Base-by-base conservation (phyloP, 1,140 invertebrate species). In the Eurytemora carolleeae region DNA sequence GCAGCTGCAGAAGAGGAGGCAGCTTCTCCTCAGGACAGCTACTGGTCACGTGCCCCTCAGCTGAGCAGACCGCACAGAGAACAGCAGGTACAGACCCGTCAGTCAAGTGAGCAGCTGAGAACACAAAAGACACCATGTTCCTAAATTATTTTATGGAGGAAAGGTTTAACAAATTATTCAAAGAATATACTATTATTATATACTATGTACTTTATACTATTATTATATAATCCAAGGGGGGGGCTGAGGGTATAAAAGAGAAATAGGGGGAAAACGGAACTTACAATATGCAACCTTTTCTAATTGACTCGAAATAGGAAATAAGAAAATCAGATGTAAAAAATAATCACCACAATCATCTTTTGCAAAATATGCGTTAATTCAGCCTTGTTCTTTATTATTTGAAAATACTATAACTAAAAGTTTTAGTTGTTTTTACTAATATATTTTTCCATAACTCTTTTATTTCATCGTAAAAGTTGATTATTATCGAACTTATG, bases 1-100 rank as follows among this genome's bases (percentile, higher is more conserved):
- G 74, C 12, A 78, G 65, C 20, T 68, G 68, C 20, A 63, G 25
- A 0, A 77, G 56, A 0, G 67, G 63, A 12, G 77, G 77, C 2
- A 80, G 63, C 7, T 70, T 67, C 64, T 78, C 75, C 19, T 77
- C 76, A 7, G 77, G 76, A 65, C 79, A 80, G 24, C 71, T 68
- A 24, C 69, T 67, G 63, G 74, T 74, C 2, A 71, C 64, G 68
- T 80, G 79, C 25, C 77, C 78, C 63, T 77, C 75, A 57, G 71
- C 69, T 44, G 73, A 72, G 70, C 79, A 80, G 18, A 73, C 66
- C 23, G 68, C 69, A 66, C 79, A 80, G n/a, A 74, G n/a, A n/a
- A 12, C 31, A n/a, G n/a, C 31, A 7, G n/a, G 7, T 7, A 44
- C 31, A 44, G 7, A 44, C n/a, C 31, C 31, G 7, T 44, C 31